phyloP scores from a whole-genome alignment of 2,113 vertebrate genomes.

The Corvus hawaiiensis region DNA sequence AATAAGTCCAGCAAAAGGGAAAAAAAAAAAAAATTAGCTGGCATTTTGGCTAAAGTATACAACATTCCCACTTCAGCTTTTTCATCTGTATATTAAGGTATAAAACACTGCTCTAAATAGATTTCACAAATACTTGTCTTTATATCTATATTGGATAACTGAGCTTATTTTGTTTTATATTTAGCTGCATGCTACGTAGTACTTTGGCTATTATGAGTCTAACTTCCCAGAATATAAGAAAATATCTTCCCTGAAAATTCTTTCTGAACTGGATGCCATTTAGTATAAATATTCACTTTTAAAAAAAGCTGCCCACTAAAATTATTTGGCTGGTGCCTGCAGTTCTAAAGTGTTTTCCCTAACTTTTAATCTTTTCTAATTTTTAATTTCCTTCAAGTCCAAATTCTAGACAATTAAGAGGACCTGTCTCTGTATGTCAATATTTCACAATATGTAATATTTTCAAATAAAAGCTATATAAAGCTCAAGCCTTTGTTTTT shows the following conservation, averaged over 20 bases:
- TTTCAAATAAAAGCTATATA: background rate
- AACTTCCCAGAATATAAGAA: slow-evolving; percentile 27
- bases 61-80: background rate
- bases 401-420: background rate
- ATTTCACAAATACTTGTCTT: slow-evolving; percentile 22
- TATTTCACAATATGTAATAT: background rate
- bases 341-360: background rate
- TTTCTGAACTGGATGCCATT: background rate
- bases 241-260: slow-evolving; percentile 8
- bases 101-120: background rate
- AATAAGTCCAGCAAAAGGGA: background rate
- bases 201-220: background rate
- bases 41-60: background rate
- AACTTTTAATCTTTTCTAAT: background rate
- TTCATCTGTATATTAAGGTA: background rate
- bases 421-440: background rate
- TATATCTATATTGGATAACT: slow-evolving; percentile 23
- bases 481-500: background rate
- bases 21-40: background rate
- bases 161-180: slow-evolving; percentile 36
- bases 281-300: background rate
- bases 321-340: background rate
- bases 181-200: background rate
- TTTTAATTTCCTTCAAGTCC: background rate
- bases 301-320: background rate